Percentiles rank a stretch among this genome's conserved stretches.
phyloP scores from a whole-genome alignment of 2,888 invertebrate species.

The Thecocarcelia acutangulata region DNA sequence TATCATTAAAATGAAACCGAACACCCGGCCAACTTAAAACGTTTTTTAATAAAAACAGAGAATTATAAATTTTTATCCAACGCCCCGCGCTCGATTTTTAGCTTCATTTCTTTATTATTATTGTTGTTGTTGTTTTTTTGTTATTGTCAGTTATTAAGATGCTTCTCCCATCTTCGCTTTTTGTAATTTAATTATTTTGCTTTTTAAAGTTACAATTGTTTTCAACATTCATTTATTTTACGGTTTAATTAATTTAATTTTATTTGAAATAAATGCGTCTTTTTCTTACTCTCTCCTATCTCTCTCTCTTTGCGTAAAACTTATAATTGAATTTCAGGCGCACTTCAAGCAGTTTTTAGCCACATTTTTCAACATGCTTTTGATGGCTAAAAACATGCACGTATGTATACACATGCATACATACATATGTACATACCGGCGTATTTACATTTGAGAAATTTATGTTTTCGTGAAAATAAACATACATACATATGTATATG shows the following conservation, averaged over 20 bases:
- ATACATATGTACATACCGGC: background rate
- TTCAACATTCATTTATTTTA: conserved; percentile 64
- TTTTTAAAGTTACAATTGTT: conserved; percentile 59
- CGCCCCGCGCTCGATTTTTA: background rate
- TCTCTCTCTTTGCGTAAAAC: conserved; percentile 18
- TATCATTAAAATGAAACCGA: conserved; percentile 65
- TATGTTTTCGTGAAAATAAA: no score
- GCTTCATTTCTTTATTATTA: background rate
- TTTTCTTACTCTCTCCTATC: conserved; percentile 17
- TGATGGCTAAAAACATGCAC: background rate
- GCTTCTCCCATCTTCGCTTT: no score
- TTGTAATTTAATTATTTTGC: conserved; percentile 59
- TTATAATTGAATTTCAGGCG: conserved; percentile 64
- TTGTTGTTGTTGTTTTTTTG: no score
- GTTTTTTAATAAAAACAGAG: background rate
- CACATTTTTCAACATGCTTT: conserved; percentile 45
- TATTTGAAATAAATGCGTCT: conserved; percentile 63
- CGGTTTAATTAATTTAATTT: conserved; percentile 69
- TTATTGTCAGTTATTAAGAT: conserved; percentile 10
- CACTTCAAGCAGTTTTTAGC: conserved; percentile 46
- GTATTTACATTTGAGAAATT: background rate
- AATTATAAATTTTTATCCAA: background rate
- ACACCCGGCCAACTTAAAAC: conserved; percentile 23
- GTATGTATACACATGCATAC: background rate
- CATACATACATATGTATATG: no score